Conservation (phyloP, 2,113 vertebrate genomes). For the Ictalurus furcatus region DNA sequence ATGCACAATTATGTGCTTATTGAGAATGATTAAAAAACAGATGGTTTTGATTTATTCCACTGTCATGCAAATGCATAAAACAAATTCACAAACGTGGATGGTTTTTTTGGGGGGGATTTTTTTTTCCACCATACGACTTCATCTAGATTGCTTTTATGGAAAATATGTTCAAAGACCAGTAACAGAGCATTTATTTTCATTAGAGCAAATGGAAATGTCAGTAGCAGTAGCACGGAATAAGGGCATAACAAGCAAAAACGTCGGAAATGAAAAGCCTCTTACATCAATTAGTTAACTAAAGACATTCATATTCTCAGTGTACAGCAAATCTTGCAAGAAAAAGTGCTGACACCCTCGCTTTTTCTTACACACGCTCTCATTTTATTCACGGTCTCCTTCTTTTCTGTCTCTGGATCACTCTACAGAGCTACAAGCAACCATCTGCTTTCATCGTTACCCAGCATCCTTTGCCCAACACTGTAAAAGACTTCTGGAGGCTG, state of each 20-base stretch:
- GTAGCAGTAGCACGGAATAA: constrained; percentile 16
- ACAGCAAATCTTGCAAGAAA: constrained; percentile 25
- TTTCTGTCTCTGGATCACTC: constrained; percentile 23
- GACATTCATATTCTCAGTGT: constrained; percentile 28
- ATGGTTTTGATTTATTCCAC: constrained; percentile 52
- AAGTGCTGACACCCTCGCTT: constrained; percentile 41
- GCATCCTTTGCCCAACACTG: constrained; percentile 96
- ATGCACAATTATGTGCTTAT: constrained; percentile 49
- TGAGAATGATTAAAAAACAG: constrained; percentile 55
- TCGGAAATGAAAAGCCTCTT: constrained; percentile 34
- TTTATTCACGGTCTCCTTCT: neutral
- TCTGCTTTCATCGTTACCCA: constrained; percentile 98
- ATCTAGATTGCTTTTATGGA: constrained; percentile 40
- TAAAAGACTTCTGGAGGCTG: constrained; percentile 98
- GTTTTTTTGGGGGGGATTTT: neutral
- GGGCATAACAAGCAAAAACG: constrained; percentile 43
- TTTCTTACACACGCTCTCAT: neutral
- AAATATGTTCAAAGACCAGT: constrained; percentile 32
- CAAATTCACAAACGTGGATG: constrained; percentile 28
- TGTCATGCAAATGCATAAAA: constrained; percentile 53
- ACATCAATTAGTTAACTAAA: constrained; percentile 35
- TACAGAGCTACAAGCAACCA: constrained; percentile 96
- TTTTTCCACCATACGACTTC: constrained; percentile 17
- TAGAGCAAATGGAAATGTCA: constrained; percentile 41
- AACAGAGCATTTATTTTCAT: constrained; percentile 52